Base-by-base conservation (phyloP, 2,113 vertebrate genomes). In the Oenanthe melanoleuca region DNA sequence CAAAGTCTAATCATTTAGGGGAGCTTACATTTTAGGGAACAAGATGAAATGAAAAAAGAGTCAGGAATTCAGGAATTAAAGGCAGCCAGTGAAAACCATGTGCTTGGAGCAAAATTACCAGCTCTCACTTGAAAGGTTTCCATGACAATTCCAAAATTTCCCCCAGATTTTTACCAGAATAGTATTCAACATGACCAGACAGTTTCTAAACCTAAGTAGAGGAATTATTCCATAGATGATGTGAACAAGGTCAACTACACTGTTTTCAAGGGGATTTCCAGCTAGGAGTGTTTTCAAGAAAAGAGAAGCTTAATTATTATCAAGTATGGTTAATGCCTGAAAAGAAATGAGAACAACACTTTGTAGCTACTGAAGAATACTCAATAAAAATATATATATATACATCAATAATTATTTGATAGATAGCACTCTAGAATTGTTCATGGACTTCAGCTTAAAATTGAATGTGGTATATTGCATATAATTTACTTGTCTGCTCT, bases 391-490 rank as follows among this genome's bases (percentile, higher is more conserved):
- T 5, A 9, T 2, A 60, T 9, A 24, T 5, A 9, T 2, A 60
- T 9, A 24, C 5, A 53, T 21, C 20, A 83, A 26, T 47, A 64
- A n/a, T 34, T 69, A 40, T 61, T 75, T 64, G 4, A 50, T 31
- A 53, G 16, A 12, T 23, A 86, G 24, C 4, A 49, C 6, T 45
- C 5, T 26, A 57, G 11, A 80, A 80, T 8, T 45, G 2, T 45
- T 78, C 34, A 18, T 29, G 13, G 14, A 31, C 8, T 72, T 74
- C 14, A 52, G 3, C 10, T 66, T 81, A 60, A 86, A 92, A 79
- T 6, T 56, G 2, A 12, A 24, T 6, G 8, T 40, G 12, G 4
- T 42, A 57, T 2, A 33, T 5, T 50, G 5, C 2, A 64, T 12
- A 21, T 6, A 24, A 21, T 52, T 40, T 77, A 2, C 52, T 34